Base-by-base conservation (phyloP, 1,140 invertebrate species). In the Paraescarpia echinospica region DNA sequence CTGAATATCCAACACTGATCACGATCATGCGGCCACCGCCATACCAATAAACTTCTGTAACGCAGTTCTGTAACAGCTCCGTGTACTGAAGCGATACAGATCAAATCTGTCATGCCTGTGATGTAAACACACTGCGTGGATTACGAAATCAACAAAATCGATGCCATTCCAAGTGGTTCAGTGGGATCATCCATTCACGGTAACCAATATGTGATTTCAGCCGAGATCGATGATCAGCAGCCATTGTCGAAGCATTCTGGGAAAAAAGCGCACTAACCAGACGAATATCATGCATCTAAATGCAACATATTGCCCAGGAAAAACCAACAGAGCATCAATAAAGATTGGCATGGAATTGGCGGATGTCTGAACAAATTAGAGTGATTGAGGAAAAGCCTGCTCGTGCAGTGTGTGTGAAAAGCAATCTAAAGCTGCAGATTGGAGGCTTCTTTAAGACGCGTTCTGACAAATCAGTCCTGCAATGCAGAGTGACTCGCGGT, bases 281-380 rank as follows among this genome's bases (percentile, higher is more conserved):
- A 77, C 59, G 18, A 77, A 77, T 77, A 77, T 12, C 59, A 31
- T 0, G 22, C 22, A 77, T 77, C 12, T 77, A 27, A 77, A 77
- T 18, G 59, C 59, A 31, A 77, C 22, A 2, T 77, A 77, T 31
- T 18, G 48, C 18, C 59, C 27, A 4, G 27, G 59, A 27, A 77
- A 77, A 77, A 31, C 22, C 59, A 77, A 77, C 59, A 31, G 59
- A 77, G 59, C 4, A 31, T 77, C 59, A 31, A 27, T 77, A 77
- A 22, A 77, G 12, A 77, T 4, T 77, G 22, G 2, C 22, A 27
- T 77, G 59, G 59, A 77, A 77, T 77, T 77, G 59, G 59, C 22
- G 59, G 27, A 77, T 77, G 59, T 77, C 59, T 77, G 59, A 77
- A 77, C 59, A 77, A 77, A 77, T 77, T 77, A 77, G 59, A 77